Conservation (phyloP, 2,113 vertebrate genomes). For the Labeo catla region DNA sequence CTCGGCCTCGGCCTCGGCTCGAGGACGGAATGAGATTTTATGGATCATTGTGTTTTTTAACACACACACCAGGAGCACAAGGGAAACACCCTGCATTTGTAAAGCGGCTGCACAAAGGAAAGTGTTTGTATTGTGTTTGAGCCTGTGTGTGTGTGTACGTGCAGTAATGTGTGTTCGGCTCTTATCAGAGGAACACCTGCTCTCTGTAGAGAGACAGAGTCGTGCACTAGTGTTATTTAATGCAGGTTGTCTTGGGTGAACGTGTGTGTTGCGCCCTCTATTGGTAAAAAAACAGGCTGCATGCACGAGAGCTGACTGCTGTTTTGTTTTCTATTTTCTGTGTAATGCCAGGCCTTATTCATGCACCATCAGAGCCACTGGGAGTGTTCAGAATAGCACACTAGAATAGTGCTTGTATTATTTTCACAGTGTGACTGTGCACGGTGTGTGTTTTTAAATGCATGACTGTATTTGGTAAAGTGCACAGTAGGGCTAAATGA, state of each 20-base stretch:
- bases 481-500: too few species aligned
- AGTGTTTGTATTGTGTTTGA: neutral
- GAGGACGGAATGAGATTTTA: neutral
- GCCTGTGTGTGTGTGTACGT: slow-evolving; percentile 7
- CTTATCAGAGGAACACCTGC: slow-evolving; percentile 37
- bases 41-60: slow-evolving; percentile 26
- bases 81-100: slow-evolving; percentile 2
- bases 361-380: too few species aligned
- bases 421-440: too few species aligned
- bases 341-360: neutral
- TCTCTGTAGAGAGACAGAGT: too few species aligned
- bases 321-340: neutral
- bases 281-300: neutral
- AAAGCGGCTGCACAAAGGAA: neutral
- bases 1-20: neutral
- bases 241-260: neutral
- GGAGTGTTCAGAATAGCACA: neutral
- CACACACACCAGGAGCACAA: slow-evolving; percentile 12
- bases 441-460: too few species aligned
- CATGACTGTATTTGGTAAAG: too few species aligned
- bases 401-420: too few species aligned
- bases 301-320: neutral
- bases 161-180: neutral
- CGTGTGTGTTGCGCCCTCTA: neutral
- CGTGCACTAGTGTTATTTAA: neutral